Evolutionary conservation across 2,797 vertebrate species (phyloP), one percentile per base, ranked within the genome.

Genomic region (Coregonus suidteri): DNA sequence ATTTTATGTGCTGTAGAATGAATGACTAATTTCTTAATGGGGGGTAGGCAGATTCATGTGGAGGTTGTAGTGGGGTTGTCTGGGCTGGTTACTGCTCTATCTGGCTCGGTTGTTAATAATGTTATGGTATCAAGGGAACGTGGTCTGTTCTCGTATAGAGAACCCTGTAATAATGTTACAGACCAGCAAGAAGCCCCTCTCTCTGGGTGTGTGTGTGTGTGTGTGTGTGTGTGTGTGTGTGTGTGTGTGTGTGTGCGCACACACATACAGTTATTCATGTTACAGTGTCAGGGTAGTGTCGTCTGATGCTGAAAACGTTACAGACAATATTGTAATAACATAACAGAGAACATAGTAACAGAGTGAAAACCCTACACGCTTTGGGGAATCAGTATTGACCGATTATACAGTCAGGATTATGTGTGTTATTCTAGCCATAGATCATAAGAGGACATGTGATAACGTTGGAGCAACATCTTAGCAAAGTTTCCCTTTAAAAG

Each of bases 91-190:
- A 82, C 74, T 81, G 52, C 79, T 83, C 76, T 64, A 35, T 77
- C 79, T 77, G 71, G 84, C 31, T 80, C 78, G 47, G 75, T 74
- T 78, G 84, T 74, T 77, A 85, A 89, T 77, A 78, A 80, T 25
- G 51, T 84, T 82, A 85, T 5, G 4, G n/a, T 81, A 75, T 79
- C 16, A 1, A 56, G 47, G 74, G 74, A 20, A 65, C 16, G 74
- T 67, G n/a, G 34, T 75, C 84, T 77, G 80, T 70, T 79, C 68
- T 73, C 77, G 62, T 74, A 76, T 71, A 70, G 71, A 37, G 77
- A 88, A 84, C 68, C 52, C 18, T 59, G 31, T 68, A 83, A 84
- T 81, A 78, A 35, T 47, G 75, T 64, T 67, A 59, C 71, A 79
- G 53, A 73, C 56, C 37, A 72, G 9, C n/a, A 62, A 51, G 75